Base-by-base conservation (phyloP, 2,113 vertebrate species). In the Thunnus thynnus region DNA sequence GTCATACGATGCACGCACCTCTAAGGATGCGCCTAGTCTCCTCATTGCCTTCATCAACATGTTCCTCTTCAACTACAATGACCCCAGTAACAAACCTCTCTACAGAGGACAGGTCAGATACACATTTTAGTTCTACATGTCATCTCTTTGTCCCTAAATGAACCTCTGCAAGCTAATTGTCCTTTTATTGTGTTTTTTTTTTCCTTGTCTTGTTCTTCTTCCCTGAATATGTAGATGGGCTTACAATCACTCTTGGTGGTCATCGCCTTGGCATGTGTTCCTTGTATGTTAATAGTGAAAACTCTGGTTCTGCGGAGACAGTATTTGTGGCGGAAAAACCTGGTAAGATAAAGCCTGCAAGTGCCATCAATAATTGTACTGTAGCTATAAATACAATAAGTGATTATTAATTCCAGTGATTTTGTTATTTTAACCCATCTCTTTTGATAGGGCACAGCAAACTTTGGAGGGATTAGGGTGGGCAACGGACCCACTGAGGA, bases 1-100 rank as follows among this genome's bases (percentile, higher is more conserved):
- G 0, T 95, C 96, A 0, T 99, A 97, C 0, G 86, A 97, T 20
- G 98, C 93, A 0, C 52, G 16, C 30, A 96, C 87, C 0, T 99
- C 98, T 2, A 95, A 81, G 87, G 92, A 95, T 0, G 98, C 98
- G 2, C 98, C 98, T 0, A 99, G 98, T 84, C 96, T 99, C 63
- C 95, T 99, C 87, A 99, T 99, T 51, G 95, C 98, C 86, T 99
- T 99, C 67, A 99, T 99, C 88, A 99, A 99, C 93, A 99, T 99
- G 98, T 99, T 97, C 88, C 96, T 99, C 48, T 99, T 99, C 91
- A 97, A 94, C 90, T 98, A 99, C 70, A 84, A 58, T 0, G 97
- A 99, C 69, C 90, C 94, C 52, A 95, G 79, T 36, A 92, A 76
- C 76, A 92, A 95, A 22, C 95, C 95, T 80, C 95, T 99, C 9